A percentile compares a stretch with the other conserved stretches of the same genome.
Evolutionary conservation across 2,797 vertebrate genomes (phyloP).

Genomic region (Columba guinea): DNA sequence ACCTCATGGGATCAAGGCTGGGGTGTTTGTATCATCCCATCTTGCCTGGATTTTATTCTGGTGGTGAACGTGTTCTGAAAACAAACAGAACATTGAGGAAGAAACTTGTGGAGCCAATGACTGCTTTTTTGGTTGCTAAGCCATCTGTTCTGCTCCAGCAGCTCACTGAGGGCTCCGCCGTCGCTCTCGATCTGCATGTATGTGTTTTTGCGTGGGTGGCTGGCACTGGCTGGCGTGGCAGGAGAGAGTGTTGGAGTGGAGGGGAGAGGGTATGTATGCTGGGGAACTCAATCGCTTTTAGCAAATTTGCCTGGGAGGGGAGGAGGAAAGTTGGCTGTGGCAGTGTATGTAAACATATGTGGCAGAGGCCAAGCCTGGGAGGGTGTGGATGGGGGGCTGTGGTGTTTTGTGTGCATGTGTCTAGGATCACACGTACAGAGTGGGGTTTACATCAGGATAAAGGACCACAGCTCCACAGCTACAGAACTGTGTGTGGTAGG

Average conservation of each 20-base stretch:
- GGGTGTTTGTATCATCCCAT: conserved; percentile 40
- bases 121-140: conserved; percentile 67
- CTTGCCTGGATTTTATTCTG: conserved; percentile 54
- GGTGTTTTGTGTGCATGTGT: neutral
- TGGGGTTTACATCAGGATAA: neutral
- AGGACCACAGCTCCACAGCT: neutral
- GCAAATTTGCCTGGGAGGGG: neutral
- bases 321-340: neutral
- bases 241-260: neutral
- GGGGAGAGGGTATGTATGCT: neutral
- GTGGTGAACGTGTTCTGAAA: conserved; percentile 53
- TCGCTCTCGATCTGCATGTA: neutral
- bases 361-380: neutral
- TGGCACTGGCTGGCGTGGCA: conserved; percentile 38
- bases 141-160: conserved; percentile 72
- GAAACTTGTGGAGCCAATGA: conserved; percentile 60
- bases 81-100: conserved; percentile 68
- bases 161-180: conserved; percentile 15
- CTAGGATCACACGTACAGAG: neutral
- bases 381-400: accelerated
- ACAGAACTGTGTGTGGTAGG: neutral
- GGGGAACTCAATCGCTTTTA: neutral
- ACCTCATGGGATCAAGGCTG: neutral
- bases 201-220: conserved; percentile 28
- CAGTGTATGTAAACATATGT: neutral